Evolutionary conservation across 2,888 invertebrate genomes (phyloP).

Genomic region (Meganola albula): DNA sequence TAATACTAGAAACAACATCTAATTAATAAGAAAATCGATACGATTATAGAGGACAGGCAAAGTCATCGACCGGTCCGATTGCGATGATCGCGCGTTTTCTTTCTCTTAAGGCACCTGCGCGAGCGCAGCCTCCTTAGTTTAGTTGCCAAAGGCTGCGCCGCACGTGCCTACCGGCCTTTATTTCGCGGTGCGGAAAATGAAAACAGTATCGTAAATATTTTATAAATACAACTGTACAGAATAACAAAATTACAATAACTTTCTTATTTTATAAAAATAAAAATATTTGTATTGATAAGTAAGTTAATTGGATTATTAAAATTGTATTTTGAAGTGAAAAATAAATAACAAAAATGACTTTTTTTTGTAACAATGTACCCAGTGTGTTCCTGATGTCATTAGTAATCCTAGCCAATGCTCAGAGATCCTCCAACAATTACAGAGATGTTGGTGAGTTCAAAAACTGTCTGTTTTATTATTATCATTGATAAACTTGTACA

Average conservation of each 20-base stretch:
- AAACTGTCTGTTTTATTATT: not conserved
- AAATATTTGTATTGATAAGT: no score
- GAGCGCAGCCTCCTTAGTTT: constrained; percentile 48
- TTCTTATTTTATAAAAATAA: no score
- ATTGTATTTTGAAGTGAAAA: constrained; percentile 4
- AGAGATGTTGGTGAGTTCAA: constrained; percentile 62
- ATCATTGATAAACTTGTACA: no score
- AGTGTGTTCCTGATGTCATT: constrained; percentile 63
- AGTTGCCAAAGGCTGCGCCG: constrained; percentile 57
- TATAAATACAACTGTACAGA: no score
- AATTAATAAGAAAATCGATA: constrained; percentile 8
- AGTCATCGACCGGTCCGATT: constrained; percentile 48
- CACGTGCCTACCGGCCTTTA: no score
- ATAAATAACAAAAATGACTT: constrained; percentile 45
- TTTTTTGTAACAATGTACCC: constrained; percentile 51
- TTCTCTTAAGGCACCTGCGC: constrained; percentile 49
- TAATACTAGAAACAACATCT: no score
- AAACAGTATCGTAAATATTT: no score
- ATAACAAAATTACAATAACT: no score
- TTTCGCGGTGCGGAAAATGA: constrained; percentile 69
- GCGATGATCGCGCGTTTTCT: constrained; percentile 34
- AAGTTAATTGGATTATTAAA: constrained; percentile 4
- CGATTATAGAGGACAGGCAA: constrained; percentile 31
- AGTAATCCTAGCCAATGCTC: constrained; percentile 63
- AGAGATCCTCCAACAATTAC: constrained; percentile 55